Percentiles rank a stretch among this genome's conserved stretches.
Evolutionary conservation across 2,113 vertebrate genomes (phyloP).

Genomic region (Odontesthes bonariensis): DNA sequence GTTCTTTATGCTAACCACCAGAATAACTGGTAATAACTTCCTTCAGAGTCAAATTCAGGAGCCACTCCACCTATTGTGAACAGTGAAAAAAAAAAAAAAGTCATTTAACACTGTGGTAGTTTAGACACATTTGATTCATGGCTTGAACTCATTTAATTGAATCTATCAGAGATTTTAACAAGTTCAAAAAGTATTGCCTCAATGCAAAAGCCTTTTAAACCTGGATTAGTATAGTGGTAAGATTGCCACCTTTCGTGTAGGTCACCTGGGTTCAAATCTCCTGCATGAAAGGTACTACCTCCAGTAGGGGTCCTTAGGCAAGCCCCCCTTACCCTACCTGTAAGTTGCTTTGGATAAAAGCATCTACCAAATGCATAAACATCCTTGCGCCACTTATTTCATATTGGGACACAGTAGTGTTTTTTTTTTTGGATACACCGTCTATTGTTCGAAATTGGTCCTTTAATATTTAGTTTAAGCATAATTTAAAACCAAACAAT

Average conservation of each 20-base stretch:
- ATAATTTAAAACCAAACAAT: conserved; percentile 1
- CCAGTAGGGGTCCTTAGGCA: too few relatives aligned
- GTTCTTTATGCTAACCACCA: not conserved
- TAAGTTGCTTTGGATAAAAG: too few relatives aligned
- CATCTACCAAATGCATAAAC: too few relatives aligned
- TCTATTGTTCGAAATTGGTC: not conserved
- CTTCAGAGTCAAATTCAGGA: too few relatives aligned
- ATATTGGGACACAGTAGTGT: not conserved
- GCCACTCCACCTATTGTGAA: too few relatives aligned
- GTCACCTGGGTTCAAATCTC: too few relatives aligned
- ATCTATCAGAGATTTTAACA: conserved; percentile 14
- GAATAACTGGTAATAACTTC: too few relatives aligned
- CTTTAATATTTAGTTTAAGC: not conserved
- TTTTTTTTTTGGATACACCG: not conserved
- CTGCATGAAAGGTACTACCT: too few relatives aligned
- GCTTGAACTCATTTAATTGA: conserved; percentile 33
- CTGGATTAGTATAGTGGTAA: too few relatives aligned
- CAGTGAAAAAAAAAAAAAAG: not conserved
- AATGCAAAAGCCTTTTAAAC: conserved; percentile 32
- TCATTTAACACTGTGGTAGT: not conserved
- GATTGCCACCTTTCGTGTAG: too few relatives aligned
- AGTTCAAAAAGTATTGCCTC: conserved; percentile 28
- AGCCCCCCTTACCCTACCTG: too few relatives aligned
- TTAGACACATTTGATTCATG: conserved; percentile 26
- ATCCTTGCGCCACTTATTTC: conserved; percentile 27